A percentile compares a stretch with the other conserved stretches of the same genome.
These are phyloP conservation scores for Lepus americanus DNA, from an alignment of 2,113 vertebrate species.

Conservation along the genomic window DNA sequence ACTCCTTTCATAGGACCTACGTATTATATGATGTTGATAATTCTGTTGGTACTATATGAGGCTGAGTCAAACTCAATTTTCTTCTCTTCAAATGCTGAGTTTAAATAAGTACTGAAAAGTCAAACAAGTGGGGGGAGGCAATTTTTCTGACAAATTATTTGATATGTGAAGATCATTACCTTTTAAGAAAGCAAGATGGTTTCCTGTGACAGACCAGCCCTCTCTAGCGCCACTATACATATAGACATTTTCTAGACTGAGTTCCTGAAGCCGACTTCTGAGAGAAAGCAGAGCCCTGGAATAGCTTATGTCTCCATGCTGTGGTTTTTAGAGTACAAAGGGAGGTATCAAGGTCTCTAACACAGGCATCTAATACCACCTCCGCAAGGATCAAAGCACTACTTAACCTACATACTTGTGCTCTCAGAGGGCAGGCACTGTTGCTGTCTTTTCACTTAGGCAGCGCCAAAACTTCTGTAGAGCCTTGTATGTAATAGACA, in stretches of 20 bases:
- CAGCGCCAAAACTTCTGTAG: background rate
- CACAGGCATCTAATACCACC: background rate
- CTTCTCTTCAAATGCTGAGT: slow-evolving; percentile 35
- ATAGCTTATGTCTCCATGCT: background rate
- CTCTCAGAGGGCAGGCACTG: background rate
- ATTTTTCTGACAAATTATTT: slow-evolving; percentile 13
- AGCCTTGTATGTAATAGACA: background rate
- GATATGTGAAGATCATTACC: background rate
- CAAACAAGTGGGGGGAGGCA: background rate
- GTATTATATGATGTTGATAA: background rate
- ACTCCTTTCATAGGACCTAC: background rate
- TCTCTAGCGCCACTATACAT: background rate
- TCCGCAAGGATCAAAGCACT: background rate
- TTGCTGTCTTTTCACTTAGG: background rate
- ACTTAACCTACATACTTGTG: background rate
- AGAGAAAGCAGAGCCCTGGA: background rate
- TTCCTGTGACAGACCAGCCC: background rate
- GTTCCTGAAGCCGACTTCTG: background rate
- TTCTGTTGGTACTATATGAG: slow-evolving; percentile 16
- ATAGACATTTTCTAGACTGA: background rate
- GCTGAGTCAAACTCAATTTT: slow-evolving; percentile 48
- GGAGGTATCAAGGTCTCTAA: background rate
- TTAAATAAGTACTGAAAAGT: slow-evolving; percentile 21
- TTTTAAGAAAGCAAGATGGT: slow-evolving; percentile 31
- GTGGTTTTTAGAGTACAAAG: slow-evolving; percentile 22